Evolutionary conservation across 2,113 vertebrate species (phyloP), one percentile per base, ranked within the genome.

Genomic region (Equus quagga): DNA sequence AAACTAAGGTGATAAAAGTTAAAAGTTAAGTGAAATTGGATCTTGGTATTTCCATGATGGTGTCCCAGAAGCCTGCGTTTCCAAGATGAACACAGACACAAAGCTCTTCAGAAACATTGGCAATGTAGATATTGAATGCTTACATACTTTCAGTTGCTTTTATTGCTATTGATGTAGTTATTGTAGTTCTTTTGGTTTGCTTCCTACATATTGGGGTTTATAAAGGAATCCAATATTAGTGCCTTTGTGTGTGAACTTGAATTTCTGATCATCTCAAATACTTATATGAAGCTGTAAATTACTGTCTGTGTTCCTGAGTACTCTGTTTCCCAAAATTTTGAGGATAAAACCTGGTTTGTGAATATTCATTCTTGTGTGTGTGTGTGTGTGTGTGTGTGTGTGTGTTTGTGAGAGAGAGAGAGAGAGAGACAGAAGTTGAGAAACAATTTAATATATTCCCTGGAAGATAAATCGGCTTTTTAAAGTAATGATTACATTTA

Each of bases 391-490:
- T 65, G 0, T 80, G 24, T 87, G 19, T n/a, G 1, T 51, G 0
- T n/a, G 31, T 36, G 36, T 36, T 36, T 65, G n/a, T 80, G 8
- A 49, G 6, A 5, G 49, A 36, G 23, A 36, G 19, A 91, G 23
- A 83, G 4, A 83, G 14, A 3, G 3, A 67, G 78, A 88, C 62
- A 88, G 75, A 75, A 51, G 36, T 79, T 3, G 8, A 78, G 23
- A 83, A 62, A 41, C 0, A 60, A 13, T 14, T 5, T 23, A 73
- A 41, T 36, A 44, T 49, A 41, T 51, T 91, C 70, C 70, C 93
- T 85, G 49, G 51, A 82, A 93, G n/a, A 89, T 51, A 89, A 83
- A 86, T 49, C 33, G 75, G 11, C 31, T 75, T 94, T 95, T 85
- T 78, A 76, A 88, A 93, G 33, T 81, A 85, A 72, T 93, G n/a